Conservation (phyloP, 2,113 vertebrate genomes). For the Istiophorus platypterus region DNA sequence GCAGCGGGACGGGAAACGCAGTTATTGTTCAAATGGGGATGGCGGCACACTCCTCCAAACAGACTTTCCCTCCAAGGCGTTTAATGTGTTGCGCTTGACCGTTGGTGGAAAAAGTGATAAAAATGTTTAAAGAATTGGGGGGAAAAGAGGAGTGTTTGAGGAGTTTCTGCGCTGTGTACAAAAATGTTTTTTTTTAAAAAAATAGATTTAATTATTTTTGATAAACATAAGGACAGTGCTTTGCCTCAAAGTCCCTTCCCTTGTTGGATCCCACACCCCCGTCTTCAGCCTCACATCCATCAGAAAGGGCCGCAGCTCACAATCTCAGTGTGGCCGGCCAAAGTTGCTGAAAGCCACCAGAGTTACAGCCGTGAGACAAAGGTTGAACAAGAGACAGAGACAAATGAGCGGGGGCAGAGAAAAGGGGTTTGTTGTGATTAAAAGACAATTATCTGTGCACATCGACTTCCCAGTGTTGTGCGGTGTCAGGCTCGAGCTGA, state of each 20-base stretch:
- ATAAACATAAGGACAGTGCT: not conserved
- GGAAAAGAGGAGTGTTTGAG: too few species aligned
- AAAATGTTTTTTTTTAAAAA: too few species aligned
- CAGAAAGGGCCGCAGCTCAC: not conserved
- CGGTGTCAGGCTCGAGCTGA: conserved; percentile 86
- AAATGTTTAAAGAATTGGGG: too few species aligned
- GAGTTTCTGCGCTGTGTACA: not conserved
- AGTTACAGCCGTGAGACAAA: conserved; percentile 51
- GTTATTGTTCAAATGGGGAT: not conserved
- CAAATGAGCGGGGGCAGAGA: conserved; percentile 66
- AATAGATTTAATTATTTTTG: not conserved
- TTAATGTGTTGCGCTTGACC: not conserved
- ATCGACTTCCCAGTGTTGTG: conserved; percentile 85
- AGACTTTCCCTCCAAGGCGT: not conserved
- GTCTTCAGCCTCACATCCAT: not conserved
- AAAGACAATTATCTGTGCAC: conserved; percentile 84
- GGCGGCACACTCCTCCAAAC: not conserved
- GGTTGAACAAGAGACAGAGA: conserved; percentile 65
- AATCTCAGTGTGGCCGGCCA: not conserved
- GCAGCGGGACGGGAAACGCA: not conserved
- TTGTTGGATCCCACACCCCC: not conserved
- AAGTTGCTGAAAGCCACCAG: conserved; percentile 59
- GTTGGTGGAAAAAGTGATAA: not conserved
- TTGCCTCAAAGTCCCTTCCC: not conserved
- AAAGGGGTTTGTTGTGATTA: conserved; percentile 83